Base-by-base conservation (phyloP, 2,888 invertebrate species). In the Chaetogeoica ovagalla region DNA sequence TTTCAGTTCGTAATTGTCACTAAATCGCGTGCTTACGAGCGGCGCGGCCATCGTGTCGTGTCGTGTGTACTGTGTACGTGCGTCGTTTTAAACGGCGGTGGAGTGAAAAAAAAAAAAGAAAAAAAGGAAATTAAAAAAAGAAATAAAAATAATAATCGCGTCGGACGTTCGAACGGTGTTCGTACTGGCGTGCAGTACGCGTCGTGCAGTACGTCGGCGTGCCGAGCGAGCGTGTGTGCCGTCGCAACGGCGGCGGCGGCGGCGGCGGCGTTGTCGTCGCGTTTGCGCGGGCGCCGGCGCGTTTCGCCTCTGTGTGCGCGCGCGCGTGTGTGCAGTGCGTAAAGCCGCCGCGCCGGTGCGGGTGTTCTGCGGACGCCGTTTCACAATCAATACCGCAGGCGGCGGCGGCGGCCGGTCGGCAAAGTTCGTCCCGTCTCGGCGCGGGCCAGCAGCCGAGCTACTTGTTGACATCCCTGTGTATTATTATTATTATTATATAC, bases 1-100 rank as follows among this genome's bases (percentile, higher is more conserved):
- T 89, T 98, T 98, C 85, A 99, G 92, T 87, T 99, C 98, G 89
- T 99, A 99, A 89, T 98, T 97, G 89, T 99, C 98, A 89, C 96
- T 97, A 90, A 98, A 98, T 87, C 97, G 94, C 87, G 97, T 97
- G 90, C 95, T 94, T 89, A 94, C 92, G 88, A 92, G 91, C 87
- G 93, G 93, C 88, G 93, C 93, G 89, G 94, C 92, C 94, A 95
- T 94, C 77, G 79, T 52, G 69, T 71, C 55, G 30, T 55, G 21
- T 19, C 5, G 19, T 71, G 30, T n/a, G 57, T 37, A 17, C 48
- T 66, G 11, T 11, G 66, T 21, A 8, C 5, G 63, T 52, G 11
- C 23, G 57, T 23, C 11, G 11, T 39, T 39, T 55, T 17, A 52
- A 11, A 9, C 8, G 39, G n/a, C 15, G n/a, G 57, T 13, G 57